Percentiles rank a stretch among this genome's conserved stretches.
These are phyloP conservation scores for Synanthedon formicaeformis DNA, from an alignment of 2,888 invertebrate species.

Conservation along the genomic window DNA sequence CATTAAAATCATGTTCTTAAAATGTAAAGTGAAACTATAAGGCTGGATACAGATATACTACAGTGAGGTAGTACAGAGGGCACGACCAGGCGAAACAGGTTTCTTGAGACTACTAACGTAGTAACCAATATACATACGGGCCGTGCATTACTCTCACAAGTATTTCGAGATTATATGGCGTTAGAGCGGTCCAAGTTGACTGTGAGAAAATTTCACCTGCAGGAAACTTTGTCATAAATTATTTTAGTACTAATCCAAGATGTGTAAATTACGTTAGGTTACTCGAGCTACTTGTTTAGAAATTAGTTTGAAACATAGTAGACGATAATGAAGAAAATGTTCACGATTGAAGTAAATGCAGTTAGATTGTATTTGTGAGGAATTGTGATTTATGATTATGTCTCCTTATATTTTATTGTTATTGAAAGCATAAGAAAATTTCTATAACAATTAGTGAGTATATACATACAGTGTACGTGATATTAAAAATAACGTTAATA, in stretches of 20 bases:
- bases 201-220: constrained; percentile 65
- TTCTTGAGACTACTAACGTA: constrained; percentile 58
- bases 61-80: constrained; percentile 53
- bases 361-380: too few relatives aligned
- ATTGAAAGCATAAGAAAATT: too few relatives aligned
- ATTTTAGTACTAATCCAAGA: constrained; percentile 9
- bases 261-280: neutral
- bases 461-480: too few relatives aligned
- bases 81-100: constrained; percentile 57
- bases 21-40: constrained; percentile 55
- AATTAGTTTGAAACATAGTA: neutral
- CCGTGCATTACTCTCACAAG: constrained; percentile 47
- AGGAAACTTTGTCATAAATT: constrained; percentile 35
- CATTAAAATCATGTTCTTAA: constrained; percentile 33
- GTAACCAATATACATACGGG: constrained; percentile 64
- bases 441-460: too few relatives aligned
- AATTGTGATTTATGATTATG: too few relatives aligned
- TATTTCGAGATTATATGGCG: constrained; percentile 49
- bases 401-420: too few relatives aligned
- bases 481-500: too few relatives aligned
- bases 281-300: neutral
- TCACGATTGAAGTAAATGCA: neutral
- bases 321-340: neutral
- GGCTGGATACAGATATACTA: constrained; percentile 38
- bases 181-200: constrained; percentile 29